phyloP scores from a whole-genome alignment of 2,113 vertebrate species.

The Neodon shergylaensis region DNA sequence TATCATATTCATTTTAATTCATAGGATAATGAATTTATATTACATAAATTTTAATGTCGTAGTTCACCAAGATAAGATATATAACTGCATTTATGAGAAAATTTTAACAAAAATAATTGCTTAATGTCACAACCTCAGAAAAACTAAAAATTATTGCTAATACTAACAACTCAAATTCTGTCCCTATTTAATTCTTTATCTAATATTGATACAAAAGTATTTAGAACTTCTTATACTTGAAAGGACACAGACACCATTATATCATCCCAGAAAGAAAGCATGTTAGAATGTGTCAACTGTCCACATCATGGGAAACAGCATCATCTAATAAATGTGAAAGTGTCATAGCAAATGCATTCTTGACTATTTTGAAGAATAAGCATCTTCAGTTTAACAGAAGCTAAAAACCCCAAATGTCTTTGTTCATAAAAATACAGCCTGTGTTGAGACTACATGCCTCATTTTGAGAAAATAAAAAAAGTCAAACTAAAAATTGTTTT shows the following conservation, averaged over 20 bases:
- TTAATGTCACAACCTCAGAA: neutral
- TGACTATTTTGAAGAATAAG: neutral
- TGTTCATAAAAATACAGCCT: neutral
- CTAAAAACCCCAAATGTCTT: neutral
- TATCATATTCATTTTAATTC: neutral
- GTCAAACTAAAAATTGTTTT: neutral
- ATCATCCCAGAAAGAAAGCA: neutral
- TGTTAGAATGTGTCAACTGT: neutral
- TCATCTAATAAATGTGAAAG: neutral
- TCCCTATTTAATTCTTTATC: neutral
- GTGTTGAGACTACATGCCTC: neutral
- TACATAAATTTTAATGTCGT: neutral
- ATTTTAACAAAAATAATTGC: neutral
- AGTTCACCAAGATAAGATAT: neutral
- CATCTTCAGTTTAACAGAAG: neutral
- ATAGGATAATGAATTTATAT: neutral
- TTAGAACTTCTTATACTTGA: neutral
- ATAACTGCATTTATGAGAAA: neutral
- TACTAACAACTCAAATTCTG: neutral
- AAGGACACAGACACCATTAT: neutral
- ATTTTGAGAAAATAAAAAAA: neutral
- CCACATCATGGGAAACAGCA: neutral
- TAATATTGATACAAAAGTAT: neutral
- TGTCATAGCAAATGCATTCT: neutral
- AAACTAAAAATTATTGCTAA: neutral